These are phyloP conservation scores for Lasiurus borealis DNA, from an alignment of 2,113 vertebrate genomes.

Conservation along the genomic window DNA sequence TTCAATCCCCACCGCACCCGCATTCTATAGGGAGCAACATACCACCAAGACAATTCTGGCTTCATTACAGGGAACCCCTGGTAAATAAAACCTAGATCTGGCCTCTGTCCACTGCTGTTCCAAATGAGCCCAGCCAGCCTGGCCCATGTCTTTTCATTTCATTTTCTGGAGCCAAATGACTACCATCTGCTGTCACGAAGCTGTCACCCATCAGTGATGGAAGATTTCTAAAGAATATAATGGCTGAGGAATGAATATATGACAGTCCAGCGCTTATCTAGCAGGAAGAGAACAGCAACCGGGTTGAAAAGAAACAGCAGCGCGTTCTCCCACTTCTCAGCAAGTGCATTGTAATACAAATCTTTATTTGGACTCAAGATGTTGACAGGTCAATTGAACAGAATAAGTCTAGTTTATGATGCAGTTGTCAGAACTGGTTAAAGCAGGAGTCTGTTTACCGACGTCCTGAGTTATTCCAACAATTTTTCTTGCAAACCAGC, in stretches of 20 bases:
- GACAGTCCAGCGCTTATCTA: conserved; percentile 84
- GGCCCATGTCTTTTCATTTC: conserved; percentile 88
- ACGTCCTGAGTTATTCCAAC: conserved; percentile 93
- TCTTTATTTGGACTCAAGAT: conserved; percentile 95
- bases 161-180: conserved; percentile 91
- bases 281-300: conserved; percentile 85
- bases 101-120: conserved; percentile 89
- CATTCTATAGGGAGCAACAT: conserved; percentile 77
- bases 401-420: conserved; percentile 97
- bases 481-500: conserved; percentile 95
- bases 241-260: conserved; percentile 87
- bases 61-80: conserved; percentile 84
- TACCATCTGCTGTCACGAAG: conserved; percentile 91
- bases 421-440: conserved; percentile 96
- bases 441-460: conserved; percentile 94
- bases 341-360: conserved; percentile 94
- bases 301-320: conserved; percentile 87
- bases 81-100: conserved; percentile 89
- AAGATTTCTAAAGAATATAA: conserved; percentile 90
- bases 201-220: conserved; percentile 89
- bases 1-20: conserved; percentile 61
- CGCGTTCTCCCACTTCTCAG: conserved; percentile 89
- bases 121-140: conserved; percentile 88
- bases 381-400: conserved; percentile 96
- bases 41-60: conserved; percentile 78